Evolutionary conservation across 2,888 invertebrate genomes (phyloP).

Genomic region (Mesopsocus fuscifrons): DNA sequence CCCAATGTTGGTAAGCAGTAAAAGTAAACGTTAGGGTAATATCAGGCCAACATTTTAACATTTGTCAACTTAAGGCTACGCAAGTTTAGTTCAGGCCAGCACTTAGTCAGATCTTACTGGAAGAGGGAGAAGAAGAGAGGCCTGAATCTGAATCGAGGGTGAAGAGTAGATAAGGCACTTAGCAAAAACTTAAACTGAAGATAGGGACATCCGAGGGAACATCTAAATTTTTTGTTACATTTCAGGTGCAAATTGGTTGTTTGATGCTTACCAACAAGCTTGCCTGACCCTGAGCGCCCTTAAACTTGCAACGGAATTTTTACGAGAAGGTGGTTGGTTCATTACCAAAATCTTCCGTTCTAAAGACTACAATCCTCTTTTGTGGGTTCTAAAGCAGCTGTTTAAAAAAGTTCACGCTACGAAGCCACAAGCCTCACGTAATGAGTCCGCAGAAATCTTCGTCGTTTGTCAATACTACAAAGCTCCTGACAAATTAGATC

Average conservation of each 20-base stretch:
- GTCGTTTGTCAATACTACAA: conserved; percentile 89
- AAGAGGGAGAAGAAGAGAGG: no score
- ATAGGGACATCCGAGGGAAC: no score
- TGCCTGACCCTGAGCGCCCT: conserved; percentile 81
- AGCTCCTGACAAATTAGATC: conserved; percentile 83
- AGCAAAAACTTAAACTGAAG: no score
- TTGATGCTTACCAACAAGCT: conserved; percentile 91
- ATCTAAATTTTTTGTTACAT: background rate
- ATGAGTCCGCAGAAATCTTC: conserved; percentile 98
- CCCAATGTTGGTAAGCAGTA: conserved; percentile 61
- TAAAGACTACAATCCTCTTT: conserved; percentile 86
- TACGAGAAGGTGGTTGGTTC: conserved; percentile 88
- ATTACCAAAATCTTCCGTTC: conserved; percentile 97
- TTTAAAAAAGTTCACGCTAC: conserved; percentile 96
- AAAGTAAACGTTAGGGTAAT: no score
- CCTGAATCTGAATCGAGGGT: no score
- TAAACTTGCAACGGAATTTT: conserved; percentile 76
- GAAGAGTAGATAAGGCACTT: no score
- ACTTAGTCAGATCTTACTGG: no score
- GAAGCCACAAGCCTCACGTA: conserved; percentile 95
- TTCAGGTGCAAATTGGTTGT: conserved; percentile 77
- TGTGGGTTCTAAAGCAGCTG: conserved; percentile 91
- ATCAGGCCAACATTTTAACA: no score
- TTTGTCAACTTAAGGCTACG: no score
- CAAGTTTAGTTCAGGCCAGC: no score